Percentiles rank a stretch among this genome's conserved stretches.
Evolutionary conservation across 2,113 vertebrate genomes (phyloP).

Genomic region (Prunella himalayana): DNA sequence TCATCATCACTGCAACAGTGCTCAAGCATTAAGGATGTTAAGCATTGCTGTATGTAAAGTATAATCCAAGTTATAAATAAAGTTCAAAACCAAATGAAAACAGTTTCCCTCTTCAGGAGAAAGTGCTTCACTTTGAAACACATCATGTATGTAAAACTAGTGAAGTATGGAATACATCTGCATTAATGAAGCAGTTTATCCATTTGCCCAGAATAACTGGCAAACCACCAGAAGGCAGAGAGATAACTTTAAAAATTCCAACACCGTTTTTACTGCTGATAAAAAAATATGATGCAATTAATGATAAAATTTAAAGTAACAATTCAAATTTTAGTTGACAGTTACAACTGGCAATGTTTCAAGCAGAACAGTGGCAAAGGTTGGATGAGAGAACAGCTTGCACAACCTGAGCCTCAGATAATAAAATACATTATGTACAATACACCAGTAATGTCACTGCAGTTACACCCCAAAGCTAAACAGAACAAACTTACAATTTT

Average conservation of each 20-base stretch:
- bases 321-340: neutral
- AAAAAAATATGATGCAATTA: neutral
- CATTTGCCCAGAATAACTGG: neutral
- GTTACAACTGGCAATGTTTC: neutral
- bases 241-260: neutral
- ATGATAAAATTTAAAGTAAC: neutral
- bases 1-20: neutral
- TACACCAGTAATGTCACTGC: neutral
- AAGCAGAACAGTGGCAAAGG: neutral
- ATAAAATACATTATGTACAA: neutral
- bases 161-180: neutral
- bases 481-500: conserved; percentile 85
- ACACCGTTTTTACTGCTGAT: neutral
- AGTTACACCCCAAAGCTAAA: neutral
- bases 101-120: neutral
- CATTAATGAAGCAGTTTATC: neutral
- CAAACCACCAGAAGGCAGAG: neutral
- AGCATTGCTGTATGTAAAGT: neutral
- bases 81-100: neutral
- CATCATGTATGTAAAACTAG: neutral
- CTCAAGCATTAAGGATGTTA: neutral
- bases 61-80: neutral
- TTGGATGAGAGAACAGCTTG: neutral
- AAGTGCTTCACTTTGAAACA: neutral
- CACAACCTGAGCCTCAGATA: neutral